Evolutionary conservation across 2,797 vertebrate species (phyloP), one percentile per base, ranked within the genome.

Genomic region (Zalophus californianus): DNA sequence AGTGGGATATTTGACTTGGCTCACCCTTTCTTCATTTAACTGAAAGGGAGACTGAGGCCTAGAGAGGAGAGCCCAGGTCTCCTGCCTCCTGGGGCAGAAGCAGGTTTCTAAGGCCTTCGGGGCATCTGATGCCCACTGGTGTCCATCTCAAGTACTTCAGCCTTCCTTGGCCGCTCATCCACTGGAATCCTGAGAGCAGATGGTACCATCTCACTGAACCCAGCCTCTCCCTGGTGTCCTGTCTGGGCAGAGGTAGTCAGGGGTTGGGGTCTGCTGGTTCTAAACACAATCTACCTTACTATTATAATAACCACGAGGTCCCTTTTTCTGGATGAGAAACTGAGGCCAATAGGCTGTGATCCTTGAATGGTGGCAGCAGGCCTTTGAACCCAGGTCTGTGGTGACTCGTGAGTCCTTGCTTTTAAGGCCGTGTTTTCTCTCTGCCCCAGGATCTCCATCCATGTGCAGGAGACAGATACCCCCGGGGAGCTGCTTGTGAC

Each of bases 381-480:
- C 21, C 27, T 38, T 62, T 79, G 56, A 88, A 16, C 48, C 35
- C 54, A 72, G 56, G 8, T 79, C 32, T 83, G 60, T 25, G 89
- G n/a, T 62, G 41, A 89, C 35, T 58, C 25, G 2, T 2, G 52
- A 77, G 77, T 83, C 77, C 50, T 89, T 87, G 62, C 23, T 60
- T 72, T 68, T 23, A 23, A 48, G 44, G 25, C 23, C 4, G 0
- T 79, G 7, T 92, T 86, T 77, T 94, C 62, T 97, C 94, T 98
- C 73, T 83, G 97, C 96, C 96, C 56, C 94, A 99, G 99, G 97
- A 44, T 98, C 97, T 97, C 98, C 18, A 78, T 98, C 86, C 94
- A 96, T 2, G 77, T 91, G 3, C 98, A 95, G n/a, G 96, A 96
- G 94, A 96, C 93, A 27, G 98, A 97, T 48, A 44, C 25, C 18